Percentiles rank a stretch among this genome's conserved stretches.
These are phyloP conservation scores for Eupeodes corollae DNA, from an alignment of 1,140 invertebrate species.

Conservation along the genomic window DNA sequence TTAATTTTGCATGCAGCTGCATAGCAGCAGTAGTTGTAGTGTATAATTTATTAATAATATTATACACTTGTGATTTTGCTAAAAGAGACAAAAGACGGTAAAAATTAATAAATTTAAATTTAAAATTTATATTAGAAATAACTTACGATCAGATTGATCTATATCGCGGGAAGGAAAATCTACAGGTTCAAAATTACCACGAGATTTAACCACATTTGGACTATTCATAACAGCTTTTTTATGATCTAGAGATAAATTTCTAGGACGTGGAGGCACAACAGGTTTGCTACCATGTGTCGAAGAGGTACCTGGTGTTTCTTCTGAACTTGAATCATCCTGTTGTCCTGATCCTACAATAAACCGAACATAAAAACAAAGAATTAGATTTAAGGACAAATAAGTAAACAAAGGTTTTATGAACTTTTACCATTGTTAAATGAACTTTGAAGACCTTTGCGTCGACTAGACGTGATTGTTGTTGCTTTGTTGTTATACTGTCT, in stretches of 20 bases:
- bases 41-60: constrained; percentile 36
- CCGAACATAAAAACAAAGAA: constrained; percentile 19
- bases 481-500: constrained; percentile 28
- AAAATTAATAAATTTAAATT: neutral
- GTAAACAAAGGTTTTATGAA: neutral
- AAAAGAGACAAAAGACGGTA: neutral
- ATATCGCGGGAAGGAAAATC: constrained; percentile 14
- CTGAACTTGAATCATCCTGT: constrained; percentile 67
- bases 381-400: neutral
- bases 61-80: constrained; percentile 35
- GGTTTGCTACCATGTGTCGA: constrained; percentile 44
- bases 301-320: constrained; percentile 43
- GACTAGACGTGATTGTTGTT: constrained; percentile 29
- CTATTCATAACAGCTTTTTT: constrained; percentile 19
- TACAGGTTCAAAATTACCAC: constrained; percentile 10
- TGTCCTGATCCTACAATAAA: constrained; percentile 38
- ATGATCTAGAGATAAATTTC: constrained; percentile 33
- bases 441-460: constrained; percentile 47
- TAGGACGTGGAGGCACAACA: constrained; percentile 47
- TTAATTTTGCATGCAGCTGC: constrained; percentile 33
- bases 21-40: constrained; percentile 33
- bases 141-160: constrained; percentile 26
- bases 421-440: constrained; percentile 54
- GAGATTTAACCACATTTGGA: constrained; percentile 15
- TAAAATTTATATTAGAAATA: neutral